These are phyloP conservation scores for Sitophilus oryzae DNA, from an alignment of 1,140 invertebrate genomes.

Conservation along the genomic window DNA sequence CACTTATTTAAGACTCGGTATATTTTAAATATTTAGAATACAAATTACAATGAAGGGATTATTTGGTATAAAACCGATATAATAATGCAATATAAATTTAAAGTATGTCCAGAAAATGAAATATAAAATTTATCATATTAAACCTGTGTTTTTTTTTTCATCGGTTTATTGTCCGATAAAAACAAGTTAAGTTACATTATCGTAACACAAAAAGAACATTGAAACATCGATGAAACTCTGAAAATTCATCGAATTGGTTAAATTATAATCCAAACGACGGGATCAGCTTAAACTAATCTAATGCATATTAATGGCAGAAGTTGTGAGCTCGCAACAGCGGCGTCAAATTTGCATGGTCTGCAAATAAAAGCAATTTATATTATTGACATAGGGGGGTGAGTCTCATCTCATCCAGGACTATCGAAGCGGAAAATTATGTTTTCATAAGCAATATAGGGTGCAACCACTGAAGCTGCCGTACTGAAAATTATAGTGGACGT, in stretches of 20 bases:
- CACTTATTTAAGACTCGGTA: too few relatives aligned
- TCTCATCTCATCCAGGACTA: slow-evolving; percentile 11
- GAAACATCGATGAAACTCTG: slow-evolving; percentile 15
- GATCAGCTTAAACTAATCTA: slow-evolving; percentile 25
- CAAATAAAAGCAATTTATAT: slow-evolving; percentile 30
- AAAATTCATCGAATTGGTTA: slow-evolving; percentile 23
- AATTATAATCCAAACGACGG: slow-evolving; percentile 23
- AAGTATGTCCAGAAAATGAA: too few relatives aligned
- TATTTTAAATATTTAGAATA: too few relatives aligned
- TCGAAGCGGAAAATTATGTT: slow-evolving; percentile 21
- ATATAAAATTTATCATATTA: too few relatives aligned
- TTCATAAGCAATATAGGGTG: slow-evolving; percentile 20
- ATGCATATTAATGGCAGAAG: slow-evolving; percentile 29
- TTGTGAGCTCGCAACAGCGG: slow-evolving; percentile 18
- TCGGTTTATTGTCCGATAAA: not conserved
- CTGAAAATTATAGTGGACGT: not conserved
- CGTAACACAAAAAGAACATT: not conserved
- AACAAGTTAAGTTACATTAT: not conserved
- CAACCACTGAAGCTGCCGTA: not conserved
- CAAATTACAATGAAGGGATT: too few relatives aligned
- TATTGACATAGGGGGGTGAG: slow-evolving; percentile 18
- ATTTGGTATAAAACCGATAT: too few relatives aligned
- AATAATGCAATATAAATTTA: too few relatives aligned
- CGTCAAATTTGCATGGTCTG: slow-evolving; percentile 23
- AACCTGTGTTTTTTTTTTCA: not conserved